Evolutionary conservation across 2,113 vertebrate genomes (phyloP), one percentile per base, ranked within the genome.

Genomic region (Indri indri): DNA sequence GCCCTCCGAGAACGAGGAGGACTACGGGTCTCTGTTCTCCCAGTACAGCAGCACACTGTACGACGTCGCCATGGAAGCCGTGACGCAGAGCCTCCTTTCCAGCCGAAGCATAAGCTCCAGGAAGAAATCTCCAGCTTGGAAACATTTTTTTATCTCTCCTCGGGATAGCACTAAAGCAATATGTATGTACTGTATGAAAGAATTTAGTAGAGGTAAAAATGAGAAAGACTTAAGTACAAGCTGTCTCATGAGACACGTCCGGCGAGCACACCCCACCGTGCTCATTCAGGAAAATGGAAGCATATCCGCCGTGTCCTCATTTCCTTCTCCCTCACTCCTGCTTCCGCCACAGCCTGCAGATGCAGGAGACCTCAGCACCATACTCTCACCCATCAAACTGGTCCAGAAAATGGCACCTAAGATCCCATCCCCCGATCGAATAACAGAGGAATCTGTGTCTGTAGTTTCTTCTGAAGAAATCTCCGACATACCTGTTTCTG

Each of bases 171-270:
- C 99, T 97, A 99, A 99, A 99, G 99, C 99, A 97, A 99, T 99
- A 98, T 99, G 99, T 98, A 99, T 99, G 98, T 99, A 99, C 99
- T 99, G 99, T 98, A 99, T 99, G 99, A 99, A 99, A 98, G 99
- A 99, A 98, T 99, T 99, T 88, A 99, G 99, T 95, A 98, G 99
- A 40, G 99, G 99, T 63, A 99, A 99, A 98, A 99, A 99, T 23
- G 99, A 99, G 97, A 99, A 99, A 98, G 99, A 99, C 98, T 98
- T 99, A 92, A 99, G 99, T 95, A 99, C 99, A 16, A 99, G 99
- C 97, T 99, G 99, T 97, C 99, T 99, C 84, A 99, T 99, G 99
- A 99, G 99, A 94, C 99, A 99, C 5, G 99, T 99, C 76, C 98
- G 99, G 96, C 99, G 99, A 97, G 99, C 99, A 92, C 99, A 99